Evolutionary conservation across 2,113 vertebrate genomes (phyloP).

Genomic region (Phycodurus eques): DNA sequence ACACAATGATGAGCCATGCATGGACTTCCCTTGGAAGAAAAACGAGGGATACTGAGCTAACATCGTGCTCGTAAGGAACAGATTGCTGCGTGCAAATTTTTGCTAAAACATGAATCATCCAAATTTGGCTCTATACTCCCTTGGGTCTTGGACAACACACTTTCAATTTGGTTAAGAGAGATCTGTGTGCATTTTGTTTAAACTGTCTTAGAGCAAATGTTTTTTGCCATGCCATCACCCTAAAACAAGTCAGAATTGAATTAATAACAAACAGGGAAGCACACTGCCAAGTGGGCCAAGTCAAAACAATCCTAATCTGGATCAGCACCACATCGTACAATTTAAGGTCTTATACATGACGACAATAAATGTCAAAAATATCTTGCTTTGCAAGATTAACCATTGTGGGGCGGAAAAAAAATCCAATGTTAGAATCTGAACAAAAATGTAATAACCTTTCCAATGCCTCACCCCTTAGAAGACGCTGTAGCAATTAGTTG

Average conservation of each 20-base stretch:
- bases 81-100: constrained; percentile 7
- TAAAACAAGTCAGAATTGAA: neutral
- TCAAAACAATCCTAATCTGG: too few relatives aligned
- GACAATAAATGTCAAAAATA: too few relatives aligned
- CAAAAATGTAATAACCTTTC: neutral
- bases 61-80: neutral
- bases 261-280: neutral
- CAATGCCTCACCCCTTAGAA: neutral
- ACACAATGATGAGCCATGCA: constrained; percentile 25
- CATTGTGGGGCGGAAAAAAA: neutral
- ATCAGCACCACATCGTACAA: too few relatives aligned
- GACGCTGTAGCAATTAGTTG: neutral
- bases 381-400: too few relatives aligned
- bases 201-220: neutral
- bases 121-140: neutral
- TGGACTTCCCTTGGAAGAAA: constrained; percentile 14
- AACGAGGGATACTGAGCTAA: neutral
- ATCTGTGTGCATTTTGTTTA: neutral
- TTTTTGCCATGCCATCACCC: too few relatives aligned
- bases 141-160: neutral
- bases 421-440: neutral
- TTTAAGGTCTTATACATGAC: too few relatives aligned
- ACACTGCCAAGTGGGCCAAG: too few relatives aligned
- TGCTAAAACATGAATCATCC: neutral
- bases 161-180: neutral